phyloP scores from a whole-genome alignment of 2,888 invertebrate species.

The Sinotaia quadrata region DNA sequence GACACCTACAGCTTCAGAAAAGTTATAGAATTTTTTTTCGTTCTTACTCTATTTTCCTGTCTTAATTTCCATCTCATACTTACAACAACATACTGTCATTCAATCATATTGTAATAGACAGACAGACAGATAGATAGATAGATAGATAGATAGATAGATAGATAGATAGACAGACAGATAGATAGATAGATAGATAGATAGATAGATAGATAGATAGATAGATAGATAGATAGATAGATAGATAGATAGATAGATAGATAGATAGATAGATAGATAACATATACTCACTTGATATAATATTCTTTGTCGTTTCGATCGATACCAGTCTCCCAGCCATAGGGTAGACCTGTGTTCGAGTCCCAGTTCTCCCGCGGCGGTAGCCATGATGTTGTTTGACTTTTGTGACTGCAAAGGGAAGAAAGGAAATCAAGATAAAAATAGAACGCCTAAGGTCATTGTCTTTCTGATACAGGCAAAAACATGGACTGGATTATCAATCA shows the following conservation, averaged over 20 bases:
- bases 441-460: no score
- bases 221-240: slow-evolving; percentile 14
- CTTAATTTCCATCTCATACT: no score
- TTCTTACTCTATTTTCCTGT: no score
- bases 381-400: slow-evolving; percentile 88
- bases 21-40: no score
- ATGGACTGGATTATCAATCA: no score
- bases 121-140: no score
- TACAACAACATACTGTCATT: no score
- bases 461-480: no score
- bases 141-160: no score
- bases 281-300: slow-evolving; percentile 91
- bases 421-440: neutral
- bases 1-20: no score
- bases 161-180: no score
- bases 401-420: slow-evolving; percentile 79
- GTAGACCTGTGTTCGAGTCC: slow-evolving; percentile 77
- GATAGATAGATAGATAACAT: neutral
- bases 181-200: neutral
- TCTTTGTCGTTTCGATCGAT: slow-evolving; percentile 85
- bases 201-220: slow-evolving; percentile 1
- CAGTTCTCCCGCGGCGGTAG: slow-evolving; percentile 90
- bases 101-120: no score
- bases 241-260: slow-evolving; percentile 8
- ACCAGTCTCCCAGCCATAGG: slow-evolving; percentile 93